These are phyloP conservation scores for Sprattus sprattus DNA, from an alignment of 2,113 vertebrate species.

Conservation along the genomic window DNA sequence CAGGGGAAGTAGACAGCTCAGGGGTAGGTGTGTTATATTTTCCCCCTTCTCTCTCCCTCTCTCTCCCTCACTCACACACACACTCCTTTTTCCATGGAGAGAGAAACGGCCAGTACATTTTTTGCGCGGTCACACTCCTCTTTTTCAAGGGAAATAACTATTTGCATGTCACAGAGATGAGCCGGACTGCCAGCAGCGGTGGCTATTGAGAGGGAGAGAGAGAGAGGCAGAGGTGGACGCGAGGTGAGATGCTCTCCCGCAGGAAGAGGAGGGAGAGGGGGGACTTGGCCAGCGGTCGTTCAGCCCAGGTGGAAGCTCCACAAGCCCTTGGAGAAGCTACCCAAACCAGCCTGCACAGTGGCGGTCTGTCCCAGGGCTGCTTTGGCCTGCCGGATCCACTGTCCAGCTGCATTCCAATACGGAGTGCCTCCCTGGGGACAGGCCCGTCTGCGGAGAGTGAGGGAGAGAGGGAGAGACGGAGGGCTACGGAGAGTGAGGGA, in stretches of 20 bases:
- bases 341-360: not conserved
- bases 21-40: constrained; percentile 37
- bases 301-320: not conserved
- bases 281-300: not conserved
- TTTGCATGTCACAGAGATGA: not conserved
- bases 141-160: not conserved
- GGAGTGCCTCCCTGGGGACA: not conserved
- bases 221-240: not conserved
- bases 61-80: constrained; percentile 7
- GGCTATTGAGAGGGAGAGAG: not conserved
- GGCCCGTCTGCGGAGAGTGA: not conserved
- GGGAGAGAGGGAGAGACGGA: not conserved
- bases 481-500: not conserved
- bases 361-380: not conserved
- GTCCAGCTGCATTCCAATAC: not conserved
- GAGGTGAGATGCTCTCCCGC: not conserved
- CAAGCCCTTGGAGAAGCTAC: not conserved
- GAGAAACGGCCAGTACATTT: constrained; percentile 35
- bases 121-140: not conserved
- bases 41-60: not conserved
- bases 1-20: constrained; percentile 40
- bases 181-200: not conserved
- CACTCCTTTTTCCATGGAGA: constrained; percentile 43
- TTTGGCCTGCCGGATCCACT: not conserved
- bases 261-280: not conserved